phyloP scores from a whole-genome alignment of 23 tunicate genomes.

The Clavelina lepadiformis region DNA sequence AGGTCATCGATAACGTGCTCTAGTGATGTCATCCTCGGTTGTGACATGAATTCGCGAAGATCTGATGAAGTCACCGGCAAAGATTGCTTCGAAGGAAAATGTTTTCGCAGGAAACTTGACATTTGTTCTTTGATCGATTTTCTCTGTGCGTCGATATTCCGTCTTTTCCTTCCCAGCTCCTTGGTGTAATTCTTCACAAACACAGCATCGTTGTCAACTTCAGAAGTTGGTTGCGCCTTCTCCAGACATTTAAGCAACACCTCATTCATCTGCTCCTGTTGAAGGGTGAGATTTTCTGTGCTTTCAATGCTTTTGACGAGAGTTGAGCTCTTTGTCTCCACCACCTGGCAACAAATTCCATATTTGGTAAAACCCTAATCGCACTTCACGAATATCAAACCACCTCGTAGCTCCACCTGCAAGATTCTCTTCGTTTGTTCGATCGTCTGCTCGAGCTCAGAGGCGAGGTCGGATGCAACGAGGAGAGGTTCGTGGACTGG shows the following conservation, averaged over 20 bases:
- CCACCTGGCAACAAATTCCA: too few species aligned
- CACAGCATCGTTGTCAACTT: background rate
- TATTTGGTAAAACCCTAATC: too few species aligned
- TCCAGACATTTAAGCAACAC: conserved; percentile 10
- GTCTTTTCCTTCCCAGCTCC: conserved; percentile 2
- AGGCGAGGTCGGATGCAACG: background rate
- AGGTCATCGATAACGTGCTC: conserved; percentile 12
- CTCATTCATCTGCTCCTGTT: conserved; percentile 16
- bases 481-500: conserved; percentile 19
- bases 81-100: conserved; percentile 1
- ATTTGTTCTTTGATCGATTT: conserved; percentile 1
- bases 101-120: background rate
- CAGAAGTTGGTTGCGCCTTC: background rate
- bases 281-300: conserved; percentile 16
- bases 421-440: conserved; percentile 10
- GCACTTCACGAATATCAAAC: background rate
- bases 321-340: background rate
- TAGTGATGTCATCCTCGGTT: background rate
- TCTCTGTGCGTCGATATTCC: background rate
- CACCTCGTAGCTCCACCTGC: conserved; percentile 1
- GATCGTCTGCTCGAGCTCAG: background rate
- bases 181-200: background rate
- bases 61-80: background rate
- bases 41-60: background rate
- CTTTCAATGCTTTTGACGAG: conserved; percentile 5